Evolutionary conservation across 2,797 vertebrate species (phyloP).

Genomic region (Semotilus atromaculatus): DNA sequence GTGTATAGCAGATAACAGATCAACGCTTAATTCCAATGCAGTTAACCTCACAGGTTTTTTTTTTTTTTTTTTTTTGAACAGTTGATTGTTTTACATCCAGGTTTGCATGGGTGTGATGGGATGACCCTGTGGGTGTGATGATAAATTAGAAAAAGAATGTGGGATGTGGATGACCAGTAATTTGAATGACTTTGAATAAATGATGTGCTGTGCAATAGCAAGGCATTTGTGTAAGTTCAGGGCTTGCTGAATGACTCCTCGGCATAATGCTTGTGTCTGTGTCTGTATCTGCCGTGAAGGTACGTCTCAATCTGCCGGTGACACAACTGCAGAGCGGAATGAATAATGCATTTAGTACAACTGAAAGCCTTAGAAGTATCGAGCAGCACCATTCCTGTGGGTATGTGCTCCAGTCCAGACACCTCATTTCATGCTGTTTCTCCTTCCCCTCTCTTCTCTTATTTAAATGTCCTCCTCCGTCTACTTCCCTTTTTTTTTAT

Average conservation of each 20-base stretch:
- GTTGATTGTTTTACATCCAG: slow-evolving; percentile 5
- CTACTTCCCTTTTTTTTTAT: background rate
- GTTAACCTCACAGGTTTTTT: background rate
- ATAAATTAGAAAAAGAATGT: background rate
- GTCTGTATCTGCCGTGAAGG: slow-evolving; percentile 32
- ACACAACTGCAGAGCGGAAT: slow-evolving; percentile 59
- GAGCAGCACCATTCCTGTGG: slow-evolving; percentile 53
- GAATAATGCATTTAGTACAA: slow-evolving; percentile 67
- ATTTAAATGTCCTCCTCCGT: background rate
- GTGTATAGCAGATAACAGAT: background rate
- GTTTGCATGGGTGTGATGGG: slow-evolving; percentile 7
- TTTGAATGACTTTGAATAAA: slow-evolving; percentile 37
- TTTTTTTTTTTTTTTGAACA: background rate
- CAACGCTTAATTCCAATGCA: background rate
- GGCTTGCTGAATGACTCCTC: background rate
- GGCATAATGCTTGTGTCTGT: slow-evolving; percentile 9
- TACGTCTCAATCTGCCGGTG: slow-evolving; percentile 51
- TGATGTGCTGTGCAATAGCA: background rate
- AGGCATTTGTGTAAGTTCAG: background rate
- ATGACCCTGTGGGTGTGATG: background rate
- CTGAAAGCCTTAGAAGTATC: slow-evolving; percentile 61
- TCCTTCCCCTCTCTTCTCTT: background rate
- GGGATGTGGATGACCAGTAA: slow-evolving; percentile 5
- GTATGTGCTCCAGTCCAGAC: slow-evolving; percentile 54
- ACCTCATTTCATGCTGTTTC: slow-evolving; percentile 45